Evolutionary conservation across 2,113 vertebrate species (phyloP).

Genomic region (Cranoglanis bouderius): DNA sequence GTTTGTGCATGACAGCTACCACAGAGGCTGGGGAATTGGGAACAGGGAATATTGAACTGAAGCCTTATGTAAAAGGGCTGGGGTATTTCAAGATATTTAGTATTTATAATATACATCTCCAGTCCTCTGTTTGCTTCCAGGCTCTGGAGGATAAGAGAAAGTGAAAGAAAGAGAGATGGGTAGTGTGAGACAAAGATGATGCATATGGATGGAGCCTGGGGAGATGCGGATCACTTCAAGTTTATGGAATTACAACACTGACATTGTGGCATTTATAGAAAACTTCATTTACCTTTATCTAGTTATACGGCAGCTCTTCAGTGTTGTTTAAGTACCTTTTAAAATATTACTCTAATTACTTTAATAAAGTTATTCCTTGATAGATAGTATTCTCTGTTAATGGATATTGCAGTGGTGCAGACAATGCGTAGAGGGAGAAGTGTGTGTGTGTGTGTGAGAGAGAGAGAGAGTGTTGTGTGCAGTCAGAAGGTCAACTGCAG

Average conservation of each 20-base stretch:
- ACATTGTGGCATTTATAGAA: constrained; percentile 8
- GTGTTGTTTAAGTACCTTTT: neutral
- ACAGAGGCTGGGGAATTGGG: constrained; percentile 32
- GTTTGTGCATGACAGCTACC: constrained; percentile 34
- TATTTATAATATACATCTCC: constrained; percentile 28
- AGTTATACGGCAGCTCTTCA: constrained; percentile 1
- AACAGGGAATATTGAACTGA: constrained; percentile 25
- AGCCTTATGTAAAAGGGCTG: constrained; percentile 17
- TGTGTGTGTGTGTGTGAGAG: neutral
- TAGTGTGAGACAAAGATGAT: neutral
- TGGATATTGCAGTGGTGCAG: neutral
- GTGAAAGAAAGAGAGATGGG: neutral
- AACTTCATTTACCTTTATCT: constrained; percentile 24
- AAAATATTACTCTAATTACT: constrained; percentile 1
- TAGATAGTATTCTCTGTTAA: neutral
- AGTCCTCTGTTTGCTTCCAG: neutral
- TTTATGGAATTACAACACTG: constrained; percentile 9
- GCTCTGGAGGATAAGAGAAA: constrained; percentile 3
- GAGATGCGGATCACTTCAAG: neutral
- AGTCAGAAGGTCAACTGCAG: constrained; percentile 54
- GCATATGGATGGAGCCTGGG: neutral
- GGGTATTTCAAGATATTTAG: constrained; percentile 29
- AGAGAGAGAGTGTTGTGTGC: constrained; percentile 27
- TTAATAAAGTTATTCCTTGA: constrained; percentile 1
- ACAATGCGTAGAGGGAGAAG: neutral